These are phyloP conservation scores for Tipula confusa DNA, from an alignment of 2,888 invertebrate species.

Conservation along the genomic window DNA sequence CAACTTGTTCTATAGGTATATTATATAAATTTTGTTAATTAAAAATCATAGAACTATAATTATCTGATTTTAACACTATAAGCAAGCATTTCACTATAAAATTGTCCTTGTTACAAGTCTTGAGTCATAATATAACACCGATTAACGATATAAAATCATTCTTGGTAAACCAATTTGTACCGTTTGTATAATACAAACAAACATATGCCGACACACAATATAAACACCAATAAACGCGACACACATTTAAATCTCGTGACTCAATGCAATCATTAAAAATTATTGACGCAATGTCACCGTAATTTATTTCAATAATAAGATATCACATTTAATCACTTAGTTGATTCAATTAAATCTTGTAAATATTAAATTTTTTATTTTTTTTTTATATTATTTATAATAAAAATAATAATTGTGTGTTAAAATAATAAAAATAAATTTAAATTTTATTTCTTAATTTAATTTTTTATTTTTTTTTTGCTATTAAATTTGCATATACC, in stretches of 20 bases:
- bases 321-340: neutral
- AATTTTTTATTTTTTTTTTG: no score
- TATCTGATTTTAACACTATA: no score
- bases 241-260: neutral
- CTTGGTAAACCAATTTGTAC: no score
- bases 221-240: neutral
- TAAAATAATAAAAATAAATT: neutral
- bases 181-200: no score
- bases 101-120: no score
- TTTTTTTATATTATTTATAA: neutral
- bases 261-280: neutral
- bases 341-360: conserved; percentile 4
- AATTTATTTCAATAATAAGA: neutral
- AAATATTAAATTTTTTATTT: neutral
- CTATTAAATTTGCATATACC: neutral
- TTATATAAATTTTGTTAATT: no score
- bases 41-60: no score
- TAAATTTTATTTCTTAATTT: conserved; percentile 20
- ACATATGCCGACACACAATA: neutral
- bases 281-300: neutral
- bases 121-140: no score
- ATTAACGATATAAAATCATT: no score
- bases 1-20: no score
- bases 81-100: no score
- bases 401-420: neutral